Evolutionary conservation across 2,888 invertebrate genomes (phyloP).

Genomic region (Xanthorhoe spadicearia): DNA sequence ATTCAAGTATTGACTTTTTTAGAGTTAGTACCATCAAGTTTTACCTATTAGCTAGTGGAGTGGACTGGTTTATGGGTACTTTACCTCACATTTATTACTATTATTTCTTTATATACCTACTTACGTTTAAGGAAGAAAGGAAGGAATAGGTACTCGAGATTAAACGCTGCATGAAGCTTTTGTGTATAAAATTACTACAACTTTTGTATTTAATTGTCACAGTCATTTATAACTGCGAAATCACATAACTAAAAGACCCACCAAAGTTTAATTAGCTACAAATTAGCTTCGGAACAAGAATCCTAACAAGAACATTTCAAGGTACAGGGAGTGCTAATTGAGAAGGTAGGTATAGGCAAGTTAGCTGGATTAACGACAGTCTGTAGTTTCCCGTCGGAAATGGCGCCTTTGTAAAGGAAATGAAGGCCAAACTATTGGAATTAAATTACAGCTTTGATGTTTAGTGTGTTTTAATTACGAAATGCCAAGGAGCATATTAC

Average conservation of each 20-base stretch:
- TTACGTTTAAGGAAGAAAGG: too few species aligned
- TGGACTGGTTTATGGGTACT: neutral
- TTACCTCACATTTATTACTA: neutral
- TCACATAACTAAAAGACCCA: neutral
- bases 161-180: too few species aligned
- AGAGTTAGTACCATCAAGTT: neutral
- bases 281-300: neutral
- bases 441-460: constrained; percentile 33
- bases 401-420: constrained; percentile 47
- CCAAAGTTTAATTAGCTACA: neutral
- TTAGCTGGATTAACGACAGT: constrained; percentile 45
- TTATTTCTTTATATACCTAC: neutral
- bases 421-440: constrained; percentile 44
- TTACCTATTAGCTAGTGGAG: neutral
- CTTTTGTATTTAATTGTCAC: neutral
- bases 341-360: constrained; percentile 34
- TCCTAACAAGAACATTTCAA: constrained; percentile 2
- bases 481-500: neutral
- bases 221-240: neutral
- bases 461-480: neutral
- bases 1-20: constrained; percentile 30
- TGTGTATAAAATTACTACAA: neutral
- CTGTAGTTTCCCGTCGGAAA: constrained; percentile 32
- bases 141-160: too few species aligned
- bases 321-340: neutral